Base-by-base conservation (phyloP, 2,113 vertebrate genomes). In the Tympanuchus pallidicinctus region DNA sequence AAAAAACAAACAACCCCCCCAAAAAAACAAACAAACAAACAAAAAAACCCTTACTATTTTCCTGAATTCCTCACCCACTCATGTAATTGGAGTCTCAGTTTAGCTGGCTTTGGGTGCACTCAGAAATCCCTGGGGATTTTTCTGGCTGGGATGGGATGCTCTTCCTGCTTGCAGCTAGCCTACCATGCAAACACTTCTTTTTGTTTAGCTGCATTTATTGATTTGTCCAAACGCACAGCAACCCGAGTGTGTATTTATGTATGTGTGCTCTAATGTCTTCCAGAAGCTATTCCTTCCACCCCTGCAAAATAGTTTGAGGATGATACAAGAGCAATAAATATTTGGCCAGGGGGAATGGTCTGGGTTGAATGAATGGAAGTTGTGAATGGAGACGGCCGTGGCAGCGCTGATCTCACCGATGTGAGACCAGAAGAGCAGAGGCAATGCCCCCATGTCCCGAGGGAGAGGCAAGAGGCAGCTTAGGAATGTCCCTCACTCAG, bases 261-360 rank as follows among this genome's bases (percentile, higher is more conserved):
- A 28, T 67, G 38, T 79, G 50, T 65, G 63, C 91, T 82, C 86
- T 48, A 69, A 80, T 17, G 43, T n/a, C 71, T 94, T 93, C 82
- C 74, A 94, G 77, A 93, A 89, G 78, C 87, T 89, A 47, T 93
- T 94, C 92, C 95, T 86, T 82, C 91, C 95, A 85, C 82, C 95
- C 89, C 92, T 91, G 92, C 92, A 71, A 91, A 96, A 94, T 93
- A 94, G 45, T 52, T 95, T 80, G 69, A 71, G 91, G 60, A 43
- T 93, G 94, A 95, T 73, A 90, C 75, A 93, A 56, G 78, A 56
- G 77, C 14, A 79, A 64, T 56, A 57, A 92, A 50, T 88, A 88
- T 91, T 95, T 96, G 95, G 59, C 92, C 89, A 66, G 21, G 1
- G 4, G 93, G 65, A 90, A 90, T 36, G 52, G 54, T 88, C 50